Base-by-base conservation (phyloP, 2,888 invertebrate species). In the Germaria angustata region DNA sequence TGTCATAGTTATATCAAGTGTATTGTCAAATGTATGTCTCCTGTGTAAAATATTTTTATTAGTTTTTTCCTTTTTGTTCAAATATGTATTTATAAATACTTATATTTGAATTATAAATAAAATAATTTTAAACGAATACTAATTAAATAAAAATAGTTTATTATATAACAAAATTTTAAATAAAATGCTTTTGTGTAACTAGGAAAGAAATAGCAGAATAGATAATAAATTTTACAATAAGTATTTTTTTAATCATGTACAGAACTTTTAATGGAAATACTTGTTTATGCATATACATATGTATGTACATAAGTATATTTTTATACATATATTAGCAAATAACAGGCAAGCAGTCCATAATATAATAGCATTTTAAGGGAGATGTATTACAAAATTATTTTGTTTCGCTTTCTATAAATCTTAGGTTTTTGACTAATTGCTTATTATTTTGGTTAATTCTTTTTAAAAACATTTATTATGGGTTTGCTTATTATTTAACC, bases 1-100 rank as follows among this genome's bases (percentile, higher is more conserved):
- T 41, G n/a, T 73, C 59, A 66, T 77, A 32, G 86, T 86, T 85
- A 85, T 87, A 85, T 85, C 86, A 85, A 86, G 86, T 87, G 89
- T 88, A 88, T 88, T 88, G 88, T 88, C 88, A 87, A 86, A 86
- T 88, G 85, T 87, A 86, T 87, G 84, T 84, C 87, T 85, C 83
- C 83, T 73, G 84, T 78, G 63, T 75, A 66, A 49, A 36, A 39
- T 28, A 51, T 61, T 32, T 72, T 57, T 57, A 11, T 63, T 51
- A 57, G 28, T 22, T 41, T 44, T 75, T 75, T 46, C 32, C 41
- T 34, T 51, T 20, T 46, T 68, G 15, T 39, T 63, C 44, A 41
- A 53, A 55, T 39, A 28, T 57, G n/a, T 57, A 46, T 61, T 53
- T 44, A n/a, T 59, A 36, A 39, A 44, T 28, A 17, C 51, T 9